phyloP scores from a whole-genome alignment of 2,113 vertebrate species.

The Callocephalon fimbriatum region DNA sequence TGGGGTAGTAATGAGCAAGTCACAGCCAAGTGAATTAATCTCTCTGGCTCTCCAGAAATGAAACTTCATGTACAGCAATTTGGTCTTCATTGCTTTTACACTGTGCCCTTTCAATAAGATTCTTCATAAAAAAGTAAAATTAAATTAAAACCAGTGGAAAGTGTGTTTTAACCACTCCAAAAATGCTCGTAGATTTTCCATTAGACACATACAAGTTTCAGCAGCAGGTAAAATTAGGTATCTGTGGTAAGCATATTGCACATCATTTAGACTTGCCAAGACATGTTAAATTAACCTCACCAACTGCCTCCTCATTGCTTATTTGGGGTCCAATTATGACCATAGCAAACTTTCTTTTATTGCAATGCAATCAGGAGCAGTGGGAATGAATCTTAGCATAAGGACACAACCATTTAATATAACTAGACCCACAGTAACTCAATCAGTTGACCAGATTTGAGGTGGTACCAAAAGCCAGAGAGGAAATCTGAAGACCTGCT shows the following conservation, averaged over 20 bases:
- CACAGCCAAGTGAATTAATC: slow-evolving; percentile 76
- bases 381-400: not conserved
- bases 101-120: slow-evolving; percentile 63
- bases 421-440: not conserved
- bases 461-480: not conserved
- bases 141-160: slow-evolving; percentile 59
- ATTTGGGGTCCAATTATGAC: not conserved
- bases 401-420: not conserved
- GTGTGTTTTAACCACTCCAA: slow-evolving; percentile 59
- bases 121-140: slow-evolving; percentile 69
- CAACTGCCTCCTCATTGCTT: not conserved
- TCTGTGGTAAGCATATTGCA: not conserved
- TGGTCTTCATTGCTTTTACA: slow-evolving; percentile 65
- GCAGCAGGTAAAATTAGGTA: not conserved
- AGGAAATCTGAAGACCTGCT: not conserved
- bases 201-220: not conserved
- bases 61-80: slow-evolving; percentile 69
- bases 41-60: slow-evolving; percentile 65
- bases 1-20: slow-evolving; percentile 71
- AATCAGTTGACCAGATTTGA: not conserved
- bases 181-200: slow-evolving; percentile 52
- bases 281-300: not conserved
- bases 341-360: not conserved
- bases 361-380: not conserved
- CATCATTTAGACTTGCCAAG: not conserved